Base-by-base conservation (phyloP, 2,888 invertebrate genomes). In the Sarcophaga rosellei region DNA sequence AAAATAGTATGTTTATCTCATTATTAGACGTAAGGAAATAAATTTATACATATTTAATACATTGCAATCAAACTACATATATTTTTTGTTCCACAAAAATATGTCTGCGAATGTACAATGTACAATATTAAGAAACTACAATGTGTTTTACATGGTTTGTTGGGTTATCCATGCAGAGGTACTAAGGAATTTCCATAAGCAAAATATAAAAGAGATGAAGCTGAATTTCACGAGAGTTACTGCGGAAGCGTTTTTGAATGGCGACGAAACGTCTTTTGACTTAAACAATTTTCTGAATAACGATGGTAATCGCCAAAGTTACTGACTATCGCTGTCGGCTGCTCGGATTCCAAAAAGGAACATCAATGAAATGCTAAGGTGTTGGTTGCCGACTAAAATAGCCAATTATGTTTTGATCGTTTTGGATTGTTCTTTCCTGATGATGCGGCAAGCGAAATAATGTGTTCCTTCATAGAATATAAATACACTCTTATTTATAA, bases 211-310 rank as follows among this genome's bases (percentile, higher is more conserved):
- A 61, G 45, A 68, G 63, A 69, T 63, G 25, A 76, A 76, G 23
- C 59, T 45, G 76, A 77, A 35, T 25, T 47, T 15, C 74, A 17
- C 66, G 21, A 45, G 25, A 74, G 70, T 72, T 72, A 74, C 79
- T 86, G 86, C 78, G 79, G 86, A 85, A 87, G 82, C 80, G 78
- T 86, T 81, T 78, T 79, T 88, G 88, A 88, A 88, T 89, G 90
- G 90, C 90, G 90, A 90, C 90, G 88, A 88, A 90, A 89, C 90
- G 90, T 90, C 90, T 90, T 90, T 90, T 87, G 85, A 89, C 88
- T 89, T 88, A 85, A 88, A 88, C 88, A 89, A 89, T 89, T 89
- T 90, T 88, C 86, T 87, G 88, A 89, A 89, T 88, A 90, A 88
- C 88, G 88, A 78, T 75, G 21, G 66, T 70, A 81, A 84, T 70